These are phyloP conservation scores for Pristionchus fissidentatus DNA, from an alignment of 2,888 invertebrate genomes.

Conservation along the genomic window DNA sequence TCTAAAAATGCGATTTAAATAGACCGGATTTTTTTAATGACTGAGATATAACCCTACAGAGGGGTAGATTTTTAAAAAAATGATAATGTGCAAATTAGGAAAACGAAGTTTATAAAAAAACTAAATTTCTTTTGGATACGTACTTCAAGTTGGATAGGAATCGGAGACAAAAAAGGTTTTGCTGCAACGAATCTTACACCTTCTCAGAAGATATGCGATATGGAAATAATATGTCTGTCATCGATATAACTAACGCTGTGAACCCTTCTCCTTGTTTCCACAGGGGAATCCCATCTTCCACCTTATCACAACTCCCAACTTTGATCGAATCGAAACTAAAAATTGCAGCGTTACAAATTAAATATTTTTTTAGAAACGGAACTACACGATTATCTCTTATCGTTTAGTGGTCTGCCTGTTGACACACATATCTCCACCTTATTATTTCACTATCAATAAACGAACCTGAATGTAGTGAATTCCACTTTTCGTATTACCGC, in stretches of 20 bases:
- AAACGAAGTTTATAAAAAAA: too few species aligned
- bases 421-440: not conserved
- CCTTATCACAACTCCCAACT: not conserved
- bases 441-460: not conserved
- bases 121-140: too few species aligned
- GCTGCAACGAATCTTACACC: too few species aligned
- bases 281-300: not conserved
- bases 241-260: not conserved
- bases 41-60: too few species aligned
- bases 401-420: not conserved
- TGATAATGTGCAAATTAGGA: too few species aligned
- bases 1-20: too few species aligned
- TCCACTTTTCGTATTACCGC: not conserved
- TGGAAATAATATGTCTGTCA: not conserved
- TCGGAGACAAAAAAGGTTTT: too few species aligned
- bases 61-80: not conserved
- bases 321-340: not conserved
- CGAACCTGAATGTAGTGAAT: constrained; percentile 5
- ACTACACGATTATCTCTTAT: not conserved
- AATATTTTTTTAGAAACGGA: too few species aligned
- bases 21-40: too few species aligned
- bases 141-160: too few species aligned
- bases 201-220: too few species aligned
- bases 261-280: constrained; percentile 1
- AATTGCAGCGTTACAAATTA: not conserved